phyloP scores from a whole-genome alignment of 1,140 invertebrate species.

The Spodoptera litura region DNA sequence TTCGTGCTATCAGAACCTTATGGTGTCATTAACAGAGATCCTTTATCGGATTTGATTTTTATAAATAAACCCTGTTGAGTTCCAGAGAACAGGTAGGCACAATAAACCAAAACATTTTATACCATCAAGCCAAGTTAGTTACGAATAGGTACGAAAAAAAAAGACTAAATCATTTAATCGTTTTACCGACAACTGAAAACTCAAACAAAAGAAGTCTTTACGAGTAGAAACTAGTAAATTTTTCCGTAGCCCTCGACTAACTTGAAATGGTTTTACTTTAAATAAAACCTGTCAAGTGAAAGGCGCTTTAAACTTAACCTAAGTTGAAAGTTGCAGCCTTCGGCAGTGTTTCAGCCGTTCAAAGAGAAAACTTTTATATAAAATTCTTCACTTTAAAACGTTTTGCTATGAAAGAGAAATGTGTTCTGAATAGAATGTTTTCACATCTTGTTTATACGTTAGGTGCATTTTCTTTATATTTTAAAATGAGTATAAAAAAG shows the following conservation, averaged over 20 bases:
- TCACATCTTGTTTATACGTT: background rate
- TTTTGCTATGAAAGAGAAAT: slow-evolving; percentile 23
- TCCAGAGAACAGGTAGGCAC: too few relatives aligned
- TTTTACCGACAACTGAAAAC: background rate
- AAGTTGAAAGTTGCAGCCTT: slow-evolving; percentile 26
- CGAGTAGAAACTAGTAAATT: slow-evolving; percentile 17
- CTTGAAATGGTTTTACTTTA: slow-evolving; percentile 33
- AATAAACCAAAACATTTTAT: too few relatives aligned
- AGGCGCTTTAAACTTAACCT: slow-evolving; percentile 35
- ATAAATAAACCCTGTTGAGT: too few relatives aligned
- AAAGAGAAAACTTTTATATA: slow-evolving; percentile 43
- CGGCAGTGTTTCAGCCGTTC: slow-evolving; percentile 34
- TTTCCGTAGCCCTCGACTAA: background rate
- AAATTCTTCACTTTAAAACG: slow-evolving; percentile 33
- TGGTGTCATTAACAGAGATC: too few relatives aligned
- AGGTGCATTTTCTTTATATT: too few relatives aligned
- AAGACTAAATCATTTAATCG: background rate
- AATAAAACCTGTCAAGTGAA: slow-evolving; percentile 43
- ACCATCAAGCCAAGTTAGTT: too few relatives aligned
- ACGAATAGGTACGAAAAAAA: too few relatives aligned
- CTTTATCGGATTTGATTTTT: too few relatives aligned
- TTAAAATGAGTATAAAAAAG: too few relatives aligned
- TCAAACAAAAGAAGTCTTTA: background rate
- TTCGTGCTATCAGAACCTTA: too few relatives aligned
- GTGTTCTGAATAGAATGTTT: background rate